These are phyloP conservation scores for Orthosia cruda DNA, from an alignment of 2,888 invertebrate species.

Conservation along the genomic window DNA sequence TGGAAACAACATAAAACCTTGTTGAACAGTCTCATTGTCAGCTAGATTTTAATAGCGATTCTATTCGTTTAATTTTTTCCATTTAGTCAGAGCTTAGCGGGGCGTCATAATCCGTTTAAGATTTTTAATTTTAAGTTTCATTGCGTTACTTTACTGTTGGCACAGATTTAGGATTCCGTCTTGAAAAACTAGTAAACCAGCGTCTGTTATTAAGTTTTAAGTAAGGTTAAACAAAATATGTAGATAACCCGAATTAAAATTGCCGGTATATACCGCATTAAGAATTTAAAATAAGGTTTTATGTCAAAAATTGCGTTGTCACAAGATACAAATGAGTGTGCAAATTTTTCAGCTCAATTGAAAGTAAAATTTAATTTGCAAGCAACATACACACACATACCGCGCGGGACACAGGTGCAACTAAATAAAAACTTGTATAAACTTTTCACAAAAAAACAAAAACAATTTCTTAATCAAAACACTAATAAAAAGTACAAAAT, in stretches of 20 bases:
- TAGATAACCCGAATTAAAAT: background rate
- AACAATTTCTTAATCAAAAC: too few relatives aligned
- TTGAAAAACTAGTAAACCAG: slow-evolving; percentile 25
- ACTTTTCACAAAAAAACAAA: too few relatives aligned
- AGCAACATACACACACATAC: too few relatives aligned
- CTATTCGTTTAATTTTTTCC: slow-evolving; percentile 32
- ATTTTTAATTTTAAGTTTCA: slow-evolving; percentile 35
- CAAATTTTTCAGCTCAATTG: too few relatives aligned
- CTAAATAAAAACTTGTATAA: too few relatives aligned
- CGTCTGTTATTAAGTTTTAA: slow-evolving; percentile 42
- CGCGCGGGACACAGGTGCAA: too few relatives aligned
- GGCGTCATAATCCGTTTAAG: slow-evolving; percentile 28
- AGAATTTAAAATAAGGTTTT: too few relatives aligned
- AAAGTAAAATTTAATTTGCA: too few relatives aligned
- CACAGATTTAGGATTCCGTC: background rate
- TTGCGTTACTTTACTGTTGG: slow-evolving; percentile 10
- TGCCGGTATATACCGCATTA: background rate
- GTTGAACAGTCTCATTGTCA: slow-evolving; percentile 6
- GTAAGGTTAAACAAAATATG: slow-evolving; percentile 5
- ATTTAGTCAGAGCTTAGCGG: slow-evolving; percentile 15
- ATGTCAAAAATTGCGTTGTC: too few relatives aligned
- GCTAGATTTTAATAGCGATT: slow-evolving; percentile 8
- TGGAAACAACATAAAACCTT: too few relatives aligned
- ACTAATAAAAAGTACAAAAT: too few relatives aligned
- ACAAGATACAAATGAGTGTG: too few relatives aligned